These are phyloP conservation scores for Clivina fossor DNA, from an alignment of 2,888 invertebrate species.

Conservation along the genomic window DNA sequence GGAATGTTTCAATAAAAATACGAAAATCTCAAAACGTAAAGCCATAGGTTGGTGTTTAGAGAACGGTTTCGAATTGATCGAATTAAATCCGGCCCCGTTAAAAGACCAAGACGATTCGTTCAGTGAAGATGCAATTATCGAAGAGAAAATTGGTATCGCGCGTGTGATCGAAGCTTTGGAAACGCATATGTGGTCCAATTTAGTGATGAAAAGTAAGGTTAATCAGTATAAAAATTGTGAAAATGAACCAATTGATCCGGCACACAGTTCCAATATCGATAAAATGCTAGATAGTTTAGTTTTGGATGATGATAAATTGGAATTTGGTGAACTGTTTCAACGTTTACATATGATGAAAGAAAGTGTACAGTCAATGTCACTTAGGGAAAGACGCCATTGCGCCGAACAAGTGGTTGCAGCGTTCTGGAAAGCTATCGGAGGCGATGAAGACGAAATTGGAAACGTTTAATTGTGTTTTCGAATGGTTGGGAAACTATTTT, in stretches of 20 bases:
- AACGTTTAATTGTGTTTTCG: slow-evolving; percentile 53
- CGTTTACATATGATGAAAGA: slow-evolving; percentile 69
- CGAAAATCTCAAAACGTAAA: slow-evolving; percentile 49
- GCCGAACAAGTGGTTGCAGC: slow-evolving; percentile 73
- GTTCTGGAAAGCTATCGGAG: slow-evolving; percentile 75
- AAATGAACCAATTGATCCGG: slow-evolving; percentile 15
- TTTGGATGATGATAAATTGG: slow-evolving; percentile 45
- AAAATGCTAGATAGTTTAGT: slow-evolving; percentile 28
- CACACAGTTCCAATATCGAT: slow-evolving; percentile 20
- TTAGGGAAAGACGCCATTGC: slow-evolving; percentile 65
- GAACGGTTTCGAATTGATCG: slow-evolving; percentile 69
- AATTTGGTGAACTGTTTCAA: slow-evolving; percentile 67
- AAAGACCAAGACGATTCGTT: slow-evolving; percentile 52
- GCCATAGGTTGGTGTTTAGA: slow-evolving; percentile 68
- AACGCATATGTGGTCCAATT: slow-evolving; percentile 72
- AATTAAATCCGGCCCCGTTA: slow-evolving; percentile 58
- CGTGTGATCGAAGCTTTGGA: slow-evolving; percentile 70
- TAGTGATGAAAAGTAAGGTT: slow-evolving; percentile 57
- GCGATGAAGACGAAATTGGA: slow-evolving; percentile 68
- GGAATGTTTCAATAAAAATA: slow-evolving; percentile 55
- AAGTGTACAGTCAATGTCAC: slow-evolving; percentile 62
- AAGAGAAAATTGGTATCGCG: slow-evolving; percentile 65
- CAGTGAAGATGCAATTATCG: slow-evolving; percentile 55
- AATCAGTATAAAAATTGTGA: slow-evolving; percentile 23
- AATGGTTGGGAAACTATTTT: too few relatives aligned